A percentile compares a stretch with the other conserved stretches of the same genome.
Evolutionary conservation across 2,888 invertebrate genomes (phyloP).

Genomic region (Xanthia togata): DNA sequence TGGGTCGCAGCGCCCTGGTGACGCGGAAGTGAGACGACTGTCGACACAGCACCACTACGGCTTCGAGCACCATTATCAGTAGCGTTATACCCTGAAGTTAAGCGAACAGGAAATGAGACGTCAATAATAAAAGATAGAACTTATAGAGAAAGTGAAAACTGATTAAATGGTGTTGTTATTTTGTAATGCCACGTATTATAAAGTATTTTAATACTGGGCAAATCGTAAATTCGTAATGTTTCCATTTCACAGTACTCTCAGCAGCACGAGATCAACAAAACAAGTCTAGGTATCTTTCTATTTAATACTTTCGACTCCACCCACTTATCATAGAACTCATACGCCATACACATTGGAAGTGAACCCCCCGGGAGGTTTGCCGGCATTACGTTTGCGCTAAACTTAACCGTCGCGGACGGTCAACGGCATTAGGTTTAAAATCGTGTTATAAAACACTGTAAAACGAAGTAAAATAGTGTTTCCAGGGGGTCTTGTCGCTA

Average conservation of each 20-base stretch:
- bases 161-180: neutral
- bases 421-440: no score
- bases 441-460: no score
- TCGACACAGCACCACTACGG: constrained; percentile 94
- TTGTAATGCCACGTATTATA: neutral
- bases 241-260: neutral
- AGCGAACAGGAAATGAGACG: neutral
- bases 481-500: no score
- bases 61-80: constrained; percentile 95
- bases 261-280: neutral
- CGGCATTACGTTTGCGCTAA: no score
- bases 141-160: neutral
- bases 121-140: neutral
- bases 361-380: no score
- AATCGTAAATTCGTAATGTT: no score
- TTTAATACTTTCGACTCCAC: no score
- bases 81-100: constrained; percentile 92
- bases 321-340: no score
- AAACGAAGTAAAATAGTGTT: no score
- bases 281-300: no score
- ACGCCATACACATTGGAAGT: no score
- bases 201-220: neutral
- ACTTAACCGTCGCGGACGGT: no score
- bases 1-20: constrained; percentile 96
- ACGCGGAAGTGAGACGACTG: constrained; percentile 96